Evolutionary conservation across 2,113 vertebrate genomes (phyloP), one percentile per base, ranked within the genome.

Genomic region (Centropristis striata): DNA sequence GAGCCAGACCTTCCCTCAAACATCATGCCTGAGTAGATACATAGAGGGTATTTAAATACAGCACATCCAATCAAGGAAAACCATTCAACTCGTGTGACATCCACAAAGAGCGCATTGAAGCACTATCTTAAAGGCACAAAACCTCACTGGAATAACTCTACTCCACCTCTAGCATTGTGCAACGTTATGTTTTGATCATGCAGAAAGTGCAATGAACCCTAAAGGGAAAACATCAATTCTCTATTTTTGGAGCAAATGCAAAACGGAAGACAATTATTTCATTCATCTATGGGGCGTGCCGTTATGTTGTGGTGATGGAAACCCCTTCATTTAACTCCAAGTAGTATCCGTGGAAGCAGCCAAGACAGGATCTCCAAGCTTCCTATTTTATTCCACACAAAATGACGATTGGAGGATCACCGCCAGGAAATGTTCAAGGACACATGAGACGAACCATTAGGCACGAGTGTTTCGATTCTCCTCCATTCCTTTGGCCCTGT

Each of bases 341-440:
- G 83, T 82, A 75, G 86, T 79, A 85, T 79, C 78, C 23, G 21
- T 64, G 70, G 67, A 66, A 81, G 83, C 61, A 57, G 80, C 88
- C 81, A 78, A 82, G 72, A 63, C 75, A 86, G 84, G 83, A 88
- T 86, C 86, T 83, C 87, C 64, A 78, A 54, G 85, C 81, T 88
- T 82, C 83, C 78, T 80, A 74, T 77, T 75, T 75, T 65, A 68
- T 80, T 81, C 73, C 58, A 69, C 73, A 88, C 64, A 78, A 78
- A 87, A 88, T 69, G 71, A 83, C 39, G 65, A 83, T 78, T 13
- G 61, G 25, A 76, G 80, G 63, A 68, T 66, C 53, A 42, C 44
- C 36, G 88, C 88, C 93, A 93, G 88, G 68, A 92, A 72, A 84
- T 71, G 49, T 85, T 88, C 80, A 84, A 88, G 79, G 78, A 84